Evolutionary conservation across 2,888 invertebrate species (phyloP), one percentile per base, ranked within the genome.

Genomic region (Pammene aurita): DNA sequence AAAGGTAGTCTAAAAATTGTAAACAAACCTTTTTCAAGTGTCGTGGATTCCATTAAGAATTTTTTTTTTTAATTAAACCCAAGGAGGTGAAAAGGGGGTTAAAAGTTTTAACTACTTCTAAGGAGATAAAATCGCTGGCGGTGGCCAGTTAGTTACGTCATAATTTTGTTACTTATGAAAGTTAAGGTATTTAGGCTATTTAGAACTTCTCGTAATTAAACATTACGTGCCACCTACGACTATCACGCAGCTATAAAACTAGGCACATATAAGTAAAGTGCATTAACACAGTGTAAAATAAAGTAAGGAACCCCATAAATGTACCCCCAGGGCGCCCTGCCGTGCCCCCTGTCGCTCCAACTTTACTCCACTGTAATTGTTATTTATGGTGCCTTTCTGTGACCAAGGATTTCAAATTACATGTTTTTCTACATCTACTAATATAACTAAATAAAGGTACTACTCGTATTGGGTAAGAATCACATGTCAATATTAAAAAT

Each of bases 251-350:
- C 46, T 57, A 69, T 69, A 69, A 65, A 69, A 55, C 65, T 48
- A 64, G 52, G 64, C 41, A 65, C 54, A 55, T 60, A 74, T 74
- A 75, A 74, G 80, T 80, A 80, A 84, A 86, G 81, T 85, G 84
- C 88, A 88, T 88, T 86, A 88, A 80, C 83, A 81, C 76, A 72
- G 71, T 72, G 74, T 76, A 75, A 74, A 74, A 71, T 70, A 73
- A 80, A 82, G 80, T 78, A 80, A 77, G 78, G 76, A 77, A 78
- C 81, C 83, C 82, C 84, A 79, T 80, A 80, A 81, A 83, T 81
- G 80, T 74, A 71, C 67, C 79, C 81, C 82, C 80, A 66, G 77
- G 76, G 80, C 73, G 73, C 71, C 66, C 70, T 70, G 65, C 72
- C 71, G 72, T 55, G 56, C 73, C 74, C 75, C 73, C 73, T 65